Conservation (phyloP, 2,113 vertebrate genomes). For the Alexandromys fortis region DNA sequence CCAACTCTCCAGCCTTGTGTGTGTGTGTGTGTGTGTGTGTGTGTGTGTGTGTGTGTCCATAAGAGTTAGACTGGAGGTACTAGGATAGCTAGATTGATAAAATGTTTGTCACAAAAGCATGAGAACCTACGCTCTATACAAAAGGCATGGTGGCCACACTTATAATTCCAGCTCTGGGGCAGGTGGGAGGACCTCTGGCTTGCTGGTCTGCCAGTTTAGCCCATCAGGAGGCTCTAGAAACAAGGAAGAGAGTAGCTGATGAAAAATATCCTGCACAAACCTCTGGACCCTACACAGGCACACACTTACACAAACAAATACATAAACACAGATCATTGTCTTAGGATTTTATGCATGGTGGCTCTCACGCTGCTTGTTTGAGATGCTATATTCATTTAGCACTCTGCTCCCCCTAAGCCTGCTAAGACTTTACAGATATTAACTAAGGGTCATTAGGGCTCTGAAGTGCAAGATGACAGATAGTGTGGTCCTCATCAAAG, state of each 20-base stretch:
- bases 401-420: not conserved
- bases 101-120: not conserved
- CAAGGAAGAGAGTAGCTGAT: not conserved
- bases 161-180: not conserved
- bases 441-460: not conserved
- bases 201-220: not conserved
- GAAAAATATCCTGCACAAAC: not conserved
- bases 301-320: not conserved
- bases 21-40: not conserved
- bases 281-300: not conserved
- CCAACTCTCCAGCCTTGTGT: not conserved
- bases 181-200: not conserved
- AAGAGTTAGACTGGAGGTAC: not conserved
- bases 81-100: not conserved
- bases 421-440: not conserved
- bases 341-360: constrained; percentile 32
- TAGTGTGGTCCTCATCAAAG: not conserved
- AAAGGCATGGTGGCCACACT: no score
- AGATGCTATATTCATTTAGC: not conserved
- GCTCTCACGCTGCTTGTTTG: not conserved
- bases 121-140: no score
- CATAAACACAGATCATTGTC: not conserved
- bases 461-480: not conserved
- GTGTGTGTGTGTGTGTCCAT: not conserved
- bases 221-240: not conserved